Evolutionary conservation across 2,888 invertebrate species (phyloP).

Genomic region (Ceriagrion tenellum): DNA sequence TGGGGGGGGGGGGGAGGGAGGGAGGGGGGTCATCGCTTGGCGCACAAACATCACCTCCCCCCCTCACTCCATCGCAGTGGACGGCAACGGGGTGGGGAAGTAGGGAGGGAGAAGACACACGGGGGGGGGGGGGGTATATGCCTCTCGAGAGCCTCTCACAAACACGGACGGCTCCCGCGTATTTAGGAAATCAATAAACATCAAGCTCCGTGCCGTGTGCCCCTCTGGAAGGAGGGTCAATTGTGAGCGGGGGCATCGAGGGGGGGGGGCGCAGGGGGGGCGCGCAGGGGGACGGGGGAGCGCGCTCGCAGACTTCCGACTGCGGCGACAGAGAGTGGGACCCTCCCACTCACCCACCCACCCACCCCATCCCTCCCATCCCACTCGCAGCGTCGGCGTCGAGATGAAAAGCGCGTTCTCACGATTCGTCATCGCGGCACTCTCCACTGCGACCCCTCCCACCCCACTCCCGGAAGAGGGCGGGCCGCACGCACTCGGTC

Average conservation of each 20-base stretch:
- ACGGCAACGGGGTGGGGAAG: neutral
- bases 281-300: neutral
- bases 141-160: neutral
- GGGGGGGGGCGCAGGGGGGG: neutral
- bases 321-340: neutral
- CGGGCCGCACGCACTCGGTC: too few relatives aligned
- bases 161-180: conserved; percentile 25
- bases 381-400: neutral
- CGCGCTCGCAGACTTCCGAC: neutral
- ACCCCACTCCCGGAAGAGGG: neutral
- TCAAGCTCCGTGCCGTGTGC: conserved; percentile 34
- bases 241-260: neutral
- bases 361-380: neutral
- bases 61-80: neutral
- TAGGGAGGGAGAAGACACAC: neutral
- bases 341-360: neutral
- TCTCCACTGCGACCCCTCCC: neutral
- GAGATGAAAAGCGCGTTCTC: conserved; percentile 1
- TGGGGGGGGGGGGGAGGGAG: neutral
- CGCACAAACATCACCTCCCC: neutral
- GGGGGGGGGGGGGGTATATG: neutral
- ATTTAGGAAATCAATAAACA: conserved; percentile 39
- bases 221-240: conserved; percentile 18
- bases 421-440: neutral
- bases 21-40: conserved; percentile 1